Evolutionary conservation across 2,113 vertebrate species (phyloP), one percentile per base, ranked within the genome.

Genomic region (Phyllostomus discolor): DNA sequence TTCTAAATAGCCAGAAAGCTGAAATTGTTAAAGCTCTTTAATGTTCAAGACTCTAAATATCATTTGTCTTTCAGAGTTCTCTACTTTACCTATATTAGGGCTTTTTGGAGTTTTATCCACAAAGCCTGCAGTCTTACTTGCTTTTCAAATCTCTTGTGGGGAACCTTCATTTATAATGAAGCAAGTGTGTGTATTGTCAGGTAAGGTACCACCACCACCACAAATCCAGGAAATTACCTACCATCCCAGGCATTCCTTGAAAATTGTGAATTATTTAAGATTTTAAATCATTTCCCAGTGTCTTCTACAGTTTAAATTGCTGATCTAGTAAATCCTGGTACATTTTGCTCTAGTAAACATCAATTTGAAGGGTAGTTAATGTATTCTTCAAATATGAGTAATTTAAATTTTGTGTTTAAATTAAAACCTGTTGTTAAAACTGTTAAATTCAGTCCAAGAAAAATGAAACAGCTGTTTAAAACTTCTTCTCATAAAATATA

Each of bases 51-150:
- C 24, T 87, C 33, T 82, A 46, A 33, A 62, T 92, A 59, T 38
- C 48, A 50, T 81, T 93, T 87, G 46, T 82, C 24, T 95, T 92
- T 92, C n/a, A 82, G 41, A 67, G 48, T 75, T 93, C 24, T 79
- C 46, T 62, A 26, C 57, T 59, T 59, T 50, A 24, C 31, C n/a
- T 83, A 78, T 84, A 70, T 88, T 75, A 83, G 20, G 50, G 28
- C 19, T 50, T 81, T 91, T 64, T 64, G 35, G 35, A 80, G 66
- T 73, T 91, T 87, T 54, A 67, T 87, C 43, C 67, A 81, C 73
- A 64, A n/a, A 81, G 20, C 41, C 79, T 86, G 15, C 24, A 62
- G 17, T 80, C 54, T 72, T 87, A 83, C 4, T 17, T 83, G 67
- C n/a, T 92, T 82, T 82, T 24, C 46, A 82, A 17, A 73, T 33